A percentile compares a stretch with the other conserved stretches of the same genome.
These are phyloP conservation scores for Gopherus evgoodei DNA, from an alignment of 2,113 vertebrate species.

Conservation along the genomic window DNA sequence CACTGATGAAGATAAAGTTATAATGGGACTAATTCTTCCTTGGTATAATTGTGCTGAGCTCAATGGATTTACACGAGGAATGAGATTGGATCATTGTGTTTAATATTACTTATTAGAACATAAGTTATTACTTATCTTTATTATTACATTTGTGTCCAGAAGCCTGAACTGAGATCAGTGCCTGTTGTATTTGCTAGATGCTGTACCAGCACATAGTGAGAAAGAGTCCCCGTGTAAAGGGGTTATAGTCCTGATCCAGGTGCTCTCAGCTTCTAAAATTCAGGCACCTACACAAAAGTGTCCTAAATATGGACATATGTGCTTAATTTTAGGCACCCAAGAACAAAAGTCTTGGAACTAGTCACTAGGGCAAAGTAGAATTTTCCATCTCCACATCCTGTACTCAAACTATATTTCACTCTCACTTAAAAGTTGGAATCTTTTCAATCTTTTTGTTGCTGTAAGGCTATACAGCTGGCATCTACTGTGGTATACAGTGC, in stretches of 20 bases:
- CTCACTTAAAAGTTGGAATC: slow-evolving; percentile 19
- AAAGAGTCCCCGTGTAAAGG: not conserved
- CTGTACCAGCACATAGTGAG: not conserved
- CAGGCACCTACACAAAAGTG: not conserved
- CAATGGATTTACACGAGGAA: not conserved
- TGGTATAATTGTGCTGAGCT: not conserved
- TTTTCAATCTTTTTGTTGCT: not conserved
- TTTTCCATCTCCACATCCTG: not conserved
- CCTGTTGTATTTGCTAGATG: not conserved
- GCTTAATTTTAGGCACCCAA: not conserved
- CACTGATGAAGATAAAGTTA: not conserved
- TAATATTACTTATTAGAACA: not conserved
- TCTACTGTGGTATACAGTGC: accelerated
- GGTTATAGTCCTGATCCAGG: not conserved
- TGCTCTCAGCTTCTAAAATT: not conserved
- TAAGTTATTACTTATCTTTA: not conserved
- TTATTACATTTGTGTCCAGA: not conserved
- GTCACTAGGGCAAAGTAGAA: not conserved
- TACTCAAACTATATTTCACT: not conserved
- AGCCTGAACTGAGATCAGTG: not conserved
- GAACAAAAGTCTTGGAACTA: not conserved
- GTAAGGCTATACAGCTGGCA: not conserved
- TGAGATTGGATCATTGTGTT: not conserved
- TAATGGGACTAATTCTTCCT: not conserved
- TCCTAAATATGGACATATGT: not conserved